Conservation (phyloP, 2,113 vertebrate genomes). For the Hippocampus comes region DNA sequence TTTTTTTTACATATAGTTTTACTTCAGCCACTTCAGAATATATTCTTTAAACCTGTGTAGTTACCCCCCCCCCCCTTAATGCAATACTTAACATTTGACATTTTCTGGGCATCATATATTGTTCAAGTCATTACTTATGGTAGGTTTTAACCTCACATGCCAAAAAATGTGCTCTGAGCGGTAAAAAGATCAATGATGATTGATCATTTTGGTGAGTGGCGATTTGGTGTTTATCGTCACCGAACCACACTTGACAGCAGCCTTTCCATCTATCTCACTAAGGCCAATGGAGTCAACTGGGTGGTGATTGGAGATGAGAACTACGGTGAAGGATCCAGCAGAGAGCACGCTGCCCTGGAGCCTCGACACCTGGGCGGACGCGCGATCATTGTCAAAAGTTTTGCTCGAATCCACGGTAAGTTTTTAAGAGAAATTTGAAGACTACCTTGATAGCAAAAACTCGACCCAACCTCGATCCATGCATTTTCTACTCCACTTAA, state of each 20-base stretch:
- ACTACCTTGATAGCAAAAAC: neutral
- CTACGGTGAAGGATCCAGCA: slow-evolving; percentile 94
- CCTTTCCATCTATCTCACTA: slow-evolving; percentile 24
- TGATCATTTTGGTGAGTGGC: too few species aligned
- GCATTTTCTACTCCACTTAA: neutral
- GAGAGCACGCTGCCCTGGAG: slow-evolving; percentile 92
- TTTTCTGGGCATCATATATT: too few species aligned
- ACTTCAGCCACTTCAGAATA: too few species aligned
- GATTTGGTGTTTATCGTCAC: neutral
- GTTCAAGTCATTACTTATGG: too few species aligned
- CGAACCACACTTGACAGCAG: neutral
- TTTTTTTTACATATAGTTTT: too few species aligned
- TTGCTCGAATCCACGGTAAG: slow-evolving; percentile 92
- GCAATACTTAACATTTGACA: too few species aligned
- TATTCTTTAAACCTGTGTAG: too few species aligned
- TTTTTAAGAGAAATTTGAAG: neutral
- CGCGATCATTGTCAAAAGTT: slow-evolving; percentile 96
- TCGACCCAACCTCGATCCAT: neutral
- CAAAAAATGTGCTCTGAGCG: too few species aligned
- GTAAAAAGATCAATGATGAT: too few species aligned
- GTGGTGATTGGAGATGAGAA: slow-evolving; percentile 94
- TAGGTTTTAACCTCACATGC: too few species aligned
- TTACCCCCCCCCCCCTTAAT: too few species aligned
- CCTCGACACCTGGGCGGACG: slow-evolving; percentile 91
- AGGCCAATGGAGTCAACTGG: slow-evolving; percentile 85